Evolutionary conservation across 2,888 invertebrate genomes (phyloP).

Genomic region (Octonoba sinensis): DNA sequence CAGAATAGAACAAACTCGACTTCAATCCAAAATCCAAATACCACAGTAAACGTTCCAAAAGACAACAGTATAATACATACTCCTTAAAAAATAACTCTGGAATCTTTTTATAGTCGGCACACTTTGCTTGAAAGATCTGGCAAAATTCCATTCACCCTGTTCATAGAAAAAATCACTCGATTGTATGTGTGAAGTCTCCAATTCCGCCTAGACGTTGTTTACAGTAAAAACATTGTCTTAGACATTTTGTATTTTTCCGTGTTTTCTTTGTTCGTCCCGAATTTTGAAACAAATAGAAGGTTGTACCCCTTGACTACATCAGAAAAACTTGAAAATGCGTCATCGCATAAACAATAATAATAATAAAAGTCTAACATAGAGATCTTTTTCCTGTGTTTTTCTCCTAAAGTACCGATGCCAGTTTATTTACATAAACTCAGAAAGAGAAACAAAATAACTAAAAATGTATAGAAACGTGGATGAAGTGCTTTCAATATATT

Average conservation of each 20-base stretch:
- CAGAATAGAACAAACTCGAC: slow-evolving; percentile 44
- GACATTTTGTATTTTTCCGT: slow-evolving; percentile 24
- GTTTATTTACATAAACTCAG: no score
- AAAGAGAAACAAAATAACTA: no score
- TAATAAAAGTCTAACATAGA: no score
- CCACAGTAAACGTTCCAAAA: slow-evolving; percentile 34
- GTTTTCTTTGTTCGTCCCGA: background rate
- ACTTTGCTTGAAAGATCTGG: slow-evolving; percentile 46
- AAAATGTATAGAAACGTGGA: no score
- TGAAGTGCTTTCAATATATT: no score
- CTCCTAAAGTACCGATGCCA: no score
- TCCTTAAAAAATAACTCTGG: slow-evolving; percentile 48
- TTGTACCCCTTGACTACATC: no score
- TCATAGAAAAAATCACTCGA: slow-evolving; percentile 32
- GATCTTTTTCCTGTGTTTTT: no score
- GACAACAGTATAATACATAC: slow-evolving; percentile 58
- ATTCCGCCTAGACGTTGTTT: slow-evolving; percentile 14
- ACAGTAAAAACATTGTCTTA: slow-evolving; percentile 49
- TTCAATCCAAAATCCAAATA: slow-evolving; percentile 50
- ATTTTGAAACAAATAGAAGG: no score
- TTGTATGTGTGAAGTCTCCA: slow-evolving; percentile 23
- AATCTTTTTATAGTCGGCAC: slow-evolving; percentile 62
- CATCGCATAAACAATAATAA: no score
- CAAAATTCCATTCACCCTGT: slow-evolving; percentile 36
- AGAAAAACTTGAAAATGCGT: no score